Evolutionary conservation across 2,113 vertebrate genomes (phyloP).

Genomic region (Sisor rabdophorus): DNA sequence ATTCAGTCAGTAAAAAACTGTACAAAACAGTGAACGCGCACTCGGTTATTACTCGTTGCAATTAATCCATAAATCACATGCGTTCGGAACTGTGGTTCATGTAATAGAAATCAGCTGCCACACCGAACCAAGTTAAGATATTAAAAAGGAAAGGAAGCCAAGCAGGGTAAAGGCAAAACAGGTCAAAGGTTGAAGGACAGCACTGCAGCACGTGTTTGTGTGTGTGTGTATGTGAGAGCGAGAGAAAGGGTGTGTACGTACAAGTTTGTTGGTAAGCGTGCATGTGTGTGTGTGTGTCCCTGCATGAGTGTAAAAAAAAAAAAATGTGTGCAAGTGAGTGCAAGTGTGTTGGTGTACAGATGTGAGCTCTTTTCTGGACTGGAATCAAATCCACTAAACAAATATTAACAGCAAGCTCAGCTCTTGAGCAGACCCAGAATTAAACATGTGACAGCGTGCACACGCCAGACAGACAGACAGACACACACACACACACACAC

Average conservation of each 20-base stretch:
- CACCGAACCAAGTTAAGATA: not conserved
- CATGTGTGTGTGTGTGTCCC: too few species aligned
- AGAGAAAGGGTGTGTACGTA: not conserved
- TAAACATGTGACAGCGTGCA: not conserved
- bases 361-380: not conserved
- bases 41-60: too few species aligned
- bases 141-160: not conserved
- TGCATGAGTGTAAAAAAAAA: not conserved
- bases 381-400: not conserved
- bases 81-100: not conserved
- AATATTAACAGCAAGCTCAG: not conserved
- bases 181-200: not conserved
- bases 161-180: not conserved
- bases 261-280: not conserved
- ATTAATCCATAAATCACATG: too few species aligned
- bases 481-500: not conserved
- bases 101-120: not conserved
- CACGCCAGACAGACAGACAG: not conserved
- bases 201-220: not conserved
- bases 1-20: too few species aligned
- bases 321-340: not conserved
- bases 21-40: too few species aligned
- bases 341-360: not conserved
- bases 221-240: not conserved
- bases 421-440: not conserved